Base-by-base conservation (phyloP, 2,888 invertebrate species). In the Pammene fasciana region DNA sequence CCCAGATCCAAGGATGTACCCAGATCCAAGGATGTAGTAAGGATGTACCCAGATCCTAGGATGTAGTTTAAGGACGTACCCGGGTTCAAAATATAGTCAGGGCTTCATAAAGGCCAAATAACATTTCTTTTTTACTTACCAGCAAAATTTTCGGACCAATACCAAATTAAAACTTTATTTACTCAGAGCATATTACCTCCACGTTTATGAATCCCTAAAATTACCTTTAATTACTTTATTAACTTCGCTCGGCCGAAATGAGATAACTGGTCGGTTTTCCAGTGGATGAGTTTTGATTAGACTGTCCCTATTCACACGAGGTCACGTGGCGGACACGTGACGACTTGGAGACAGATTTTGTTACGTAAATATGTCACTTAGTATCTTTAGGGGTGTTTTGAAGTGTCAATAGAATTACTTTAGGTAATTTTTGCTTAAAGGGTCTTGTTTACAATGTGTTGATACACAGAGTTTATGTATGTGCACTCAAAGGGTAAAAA, bases 201-300 rank as follows among this genome's bases (percentile, higher is more conserved):
- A 48, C 18, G 48, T 50, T 45, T 43, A 7, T 1, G 38, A 65
- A 43, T 55, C 48, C 26, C 50, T 56, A 34, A 46, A 67, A 61
- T 62, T 16, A 62, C 41, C 46, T 56, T 68, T 68, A 68, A 68
- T 68, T 68, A 57, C 62, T 68, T 68, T 62, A 68, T 64, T 64
- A 64, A 64, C 64, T 64, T 57, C 50, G 46, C 45, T 38, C 55
- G 67, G 54, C 55, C 48, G 45, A 65, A 59, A 68, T 54, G 52
- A 54, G 65, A 60, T 65, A 65, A 59, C 64, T 68, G 57, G 11
- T 11, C 50, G 36, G 64, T 57, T 68, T 64, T 65, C 57, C 64
- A 43, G 10, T 16, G 36, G 43, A 14, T 50, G 56, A 41, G 65
- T 46, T 68, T 65, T 59, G 68, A 68, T 68, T 68, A 65, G 54